Evolutionary conservation across 2,797 vertebrate species (phyloP).

Genomic region (Falco concolor): DNA sequence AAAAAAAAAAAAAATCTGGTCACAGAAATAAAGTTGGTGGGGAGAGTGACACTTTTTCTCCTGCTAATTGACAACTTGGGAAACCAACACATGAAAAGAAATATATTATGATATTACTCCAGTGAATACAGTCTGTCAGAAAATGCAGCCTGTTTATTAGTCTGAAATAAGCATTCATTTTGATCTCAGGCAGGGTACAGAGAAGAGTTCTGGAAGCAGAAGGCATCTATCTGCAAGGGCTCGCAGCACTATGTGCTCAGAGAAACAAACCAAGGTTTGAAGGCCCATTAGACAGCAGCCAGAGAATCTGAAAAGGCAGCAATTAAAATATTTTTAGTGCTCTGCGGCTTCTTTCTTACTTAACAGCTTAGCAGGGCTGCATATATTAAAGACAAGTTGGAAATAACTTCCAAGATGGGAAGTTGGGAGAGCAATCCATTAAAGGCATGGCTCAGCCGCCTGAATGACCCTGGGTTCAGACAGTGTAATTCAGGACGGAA

Average conservation of each 20-base stretch:
- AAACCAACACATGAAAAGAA: constrained; percentile 36
- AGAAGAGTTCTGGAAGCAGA: not conserved
- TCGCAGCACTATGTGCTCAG: not conserved
- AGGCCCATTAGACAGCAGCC: not conserved
- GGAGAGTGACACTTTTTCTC: constrained; percentile 14
- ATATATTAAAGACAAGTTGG: not conserved
- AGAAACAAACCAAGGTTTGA: not conserved
- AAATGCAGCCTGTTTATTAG: not conserved
- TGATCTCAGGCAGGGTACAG: not conserved
- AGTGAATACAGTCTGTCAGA: constrained; percentile 5
- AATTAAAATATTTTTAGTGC: not conserved
- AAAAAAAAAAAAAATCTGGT: not conserved
- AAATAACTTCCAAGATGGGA: not conserved
- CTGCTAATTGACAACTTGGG: constrained; percentile 55
- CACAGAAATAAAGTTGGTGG: not conserved
- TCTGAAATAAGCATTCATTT: not conserved
- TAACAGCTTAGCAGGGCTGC: not conserved
- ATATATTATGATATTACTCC: not conserved
- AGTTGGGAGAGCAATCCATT: not conserved
- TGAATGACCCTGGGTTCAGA: accelerated
- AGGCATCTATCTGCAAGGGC: not conserved
- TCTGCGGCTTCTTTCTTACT: not conserved
- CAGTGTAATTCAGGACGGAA: not conserved
- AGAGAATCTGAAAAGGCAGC: not conserved
- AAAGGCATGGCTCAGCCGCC: not conserved